These are phyloP conservation scores for Engystomops pustulosus DNA, from an alignment of 2,113 vertebrate genomes.

Conservation along the genomic window DNA sequence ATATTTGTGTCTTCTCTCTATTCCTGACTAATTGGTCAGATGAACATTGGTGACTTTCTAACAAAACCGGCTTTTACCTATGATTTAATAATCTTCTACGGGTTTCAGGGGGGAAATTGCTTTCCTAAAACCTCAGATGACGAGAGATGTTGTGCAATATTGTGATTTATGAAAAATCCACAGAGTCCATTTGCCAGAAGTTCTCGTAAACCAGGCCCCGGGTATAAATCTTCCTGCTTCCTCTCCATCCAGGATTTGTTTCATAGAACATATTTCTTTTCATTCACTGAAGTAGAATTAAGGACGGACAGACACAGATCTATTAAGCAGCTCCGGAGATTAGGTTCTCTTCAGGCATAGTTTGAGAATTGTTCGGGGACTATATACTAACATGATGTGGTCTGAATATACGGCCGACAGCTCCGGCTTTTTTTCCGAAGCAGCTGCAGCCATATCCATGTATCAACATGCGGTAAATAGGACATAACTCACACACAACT, in stretches of 20 bases:
- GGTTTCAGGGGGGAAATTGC: constrained; percentile 62
- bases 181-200: constrained; percentile 67
- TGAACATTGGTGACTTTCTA: constrained; percentile 17
- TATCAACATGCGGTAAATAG: constrained; percentile 4
- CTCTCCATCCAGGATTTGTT: constrained; percentile 53
- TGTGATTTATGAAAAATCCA: constrained; percentile 71
- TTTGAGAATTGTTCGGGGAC: constrained; percentile 41
- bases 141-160: constrained; percentile 53
- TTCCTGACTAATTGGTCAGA: neutral
- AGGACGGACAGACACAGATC: constrained; percentile 45
- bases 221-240: constrained; percentile 54
- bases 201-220: constrained; percentile 70
- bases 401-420: constrained; percentile 20
- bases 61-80: constrained; percentile 56
- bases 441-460: constrained; percentile 12
- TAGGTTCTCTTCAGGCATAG: neutral
- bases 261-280: constrained; percentile 55
- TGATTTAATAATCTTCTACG: constrained; percentile 65
- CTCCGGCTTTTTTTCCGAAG: constrained; percentile 18
- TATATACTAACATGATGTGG: constrained; percentile 23
- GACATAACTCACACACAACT: neutral
- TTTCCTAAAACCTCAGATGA: constrained; percentile 59
- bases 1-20: neutral
- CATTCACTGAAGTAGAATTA: constrained; percentile 38
- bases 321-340: constrained; percentile 45